phyloP scores from a whole-genome alignment of 2,113 vertebrate species.

The Platycercus adscitus region DNA sequence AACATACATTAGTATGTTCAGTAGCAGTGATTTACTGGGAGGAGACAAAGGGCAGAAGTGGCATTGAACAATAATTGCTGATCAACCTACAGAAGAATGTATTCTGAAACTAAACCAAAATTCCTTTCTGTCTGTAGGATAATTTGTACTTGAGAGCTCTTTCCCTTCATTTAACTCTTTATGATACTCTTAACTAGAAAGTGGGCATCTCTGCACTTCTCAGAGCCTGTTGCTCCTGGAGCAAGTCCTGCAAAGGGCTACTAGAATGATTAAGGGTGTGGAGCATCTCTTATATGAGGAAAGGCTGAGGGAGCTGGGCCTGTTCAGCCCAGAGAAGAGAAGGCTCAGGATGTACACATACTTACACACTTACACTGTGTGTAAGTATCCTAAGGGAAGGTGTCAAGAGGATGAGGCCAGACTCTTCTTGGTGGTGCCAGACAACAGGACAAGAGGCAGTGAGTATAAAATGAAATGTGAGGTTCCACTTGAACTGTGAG shows the following conservation, averaged over 20 bases:
- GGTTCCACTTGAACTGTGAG: neutral
- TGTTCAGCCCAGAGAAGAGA: neutral
- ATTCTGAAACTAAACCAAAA: neutral
- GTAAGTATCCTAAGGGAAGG: neutral
- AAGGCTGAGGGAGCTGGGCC: neutral
- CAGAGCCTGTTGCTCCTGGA: neutral
- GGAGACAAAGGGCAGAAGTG: neutral
- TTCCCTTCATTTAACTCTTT: neutral
- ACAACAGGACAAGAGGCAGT: neutral
- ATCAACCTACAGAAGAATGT: neutral
- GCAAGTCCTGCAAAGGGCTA: neutral
- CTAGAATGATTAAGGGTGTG: neutral
- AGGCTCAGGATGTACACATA: neutral
- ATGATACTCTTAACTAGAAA: neutral
- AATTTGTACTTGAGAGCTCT: neutral
- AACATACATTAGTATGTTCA: neutral
- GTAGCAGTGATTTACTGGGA: neutral
- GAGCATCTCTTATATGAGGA: neutral
- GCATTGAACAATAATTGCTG: neutral
- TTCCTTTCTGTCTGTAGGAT: neutral
- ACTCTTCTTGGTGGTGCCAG: neutral
- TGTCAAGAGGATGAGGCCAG: neutral
- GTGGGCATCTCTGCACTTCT: neutral
- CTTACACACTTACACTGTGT: neutral
- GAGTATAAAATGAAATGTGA: neutral